These are phyloP conservation scores for Chloromyia formosa DNA, from an alignment of 2,888 invertebrate species.

Conservation along the genomic window DNA sequence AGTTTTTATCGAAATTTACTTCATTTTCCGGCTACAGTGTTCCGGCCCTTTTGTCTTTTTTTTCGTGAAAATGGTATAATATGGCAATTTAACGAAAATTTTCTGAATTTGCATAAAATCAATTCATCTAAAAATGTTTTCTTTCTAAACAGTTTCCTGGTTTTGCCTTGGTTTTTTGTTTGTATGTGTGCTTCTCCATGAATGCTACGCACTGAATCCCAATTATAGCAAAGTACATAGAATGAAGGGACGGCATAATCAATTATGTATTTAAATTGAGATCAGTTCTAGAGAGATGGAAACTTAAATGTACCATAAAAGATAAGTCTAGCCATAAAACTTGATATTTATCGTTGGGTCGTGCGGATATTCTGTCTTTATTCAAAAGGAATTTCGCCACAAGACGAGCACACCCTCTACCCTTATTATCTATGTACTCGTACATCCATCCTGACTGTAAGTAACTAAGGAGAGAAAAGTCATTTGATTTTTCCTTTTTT, in stretches of 20 bases:
- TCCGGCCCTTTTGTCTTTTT: no score
- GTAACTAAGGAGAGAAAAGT: no score
- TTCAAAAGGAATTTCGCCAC: not conserved
- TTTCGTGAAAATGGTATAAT: conserved; percentile 10
- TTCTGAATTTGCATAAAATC: conserved; percentile 41
- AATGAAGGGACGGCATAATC: conserved; percentile 5
- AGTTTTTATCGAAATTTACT: conserved; percentile 1
- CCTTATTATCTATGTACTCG: no score
- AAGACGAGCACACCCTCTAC: not conserved
- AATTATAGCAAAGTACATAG: no score
- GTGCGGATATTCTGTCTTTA: conserved; percentile 17
- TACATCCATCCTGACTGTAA: no score
- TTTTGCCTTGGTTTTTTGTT: not conserved
- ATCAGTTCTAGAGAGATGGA: conserved; percentile 19
- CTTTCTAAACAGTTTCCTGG: not conserved
- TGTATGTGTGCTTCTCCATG: not conserved
- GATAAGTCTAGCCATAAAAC: conserved; percentile 45
- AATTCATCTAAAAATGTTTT: conserved; percentile 16
- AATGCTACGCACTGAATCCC: not conserved
- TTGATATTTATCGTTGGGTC: conserved; percentile 46
- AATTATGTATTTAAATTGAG: conserved; percentile 40
- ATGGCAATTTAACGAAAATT: conserved; percentile 20
- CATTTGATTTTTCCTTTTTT: no score
- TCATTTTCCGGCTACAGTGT: not conserved
- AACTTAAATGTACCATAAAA: conserved; percentile 44